Conservation (phyloP, 2,797 vertebrate species). For the Lacerta agilis region DNA sequence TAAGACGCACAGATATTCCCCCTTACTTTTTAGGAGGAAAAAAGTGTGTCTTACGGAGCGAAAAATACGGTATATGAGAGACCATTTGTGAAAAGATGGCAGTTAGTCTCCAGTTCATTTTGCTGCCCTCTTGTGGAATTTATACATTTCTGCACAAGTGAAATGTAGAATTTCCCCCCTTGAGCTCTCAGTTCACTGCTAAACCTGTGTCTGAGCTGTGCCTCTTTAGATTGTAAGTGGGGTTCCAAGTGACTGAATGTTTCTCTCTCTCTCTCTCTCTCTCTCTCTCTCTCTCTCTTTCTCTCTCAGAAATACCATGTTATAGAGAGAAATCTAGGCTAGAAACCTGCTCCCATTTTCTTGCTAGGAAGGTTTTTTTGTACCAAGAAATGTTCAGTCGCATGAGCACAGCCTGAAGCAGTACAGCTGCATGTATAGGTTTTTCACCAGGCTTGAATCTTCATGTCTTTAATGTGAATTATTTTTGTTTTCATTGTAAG, state of each 20-base stretch:
- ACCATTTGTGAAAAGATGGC: background rate
- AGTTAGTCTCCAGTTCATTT: background rate
- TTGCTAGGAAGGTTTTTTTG: background rate
- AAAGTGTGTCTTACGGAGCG: too few species aligned
- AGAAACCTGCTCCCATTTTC: background rate
- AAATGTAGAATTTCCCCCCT: background rate
- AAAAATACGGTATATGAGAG: background rate
- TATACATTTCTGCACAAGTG: background rate
- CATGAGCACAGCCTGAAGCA: background rate
- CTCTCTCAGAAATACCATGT: background rate
- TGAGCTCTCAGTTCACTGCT: background rate
- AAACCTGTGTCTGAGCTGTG: background rate
- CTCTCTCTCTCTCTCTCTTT: background rate
- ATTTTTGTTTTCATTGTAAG: conserved; percentile 5
- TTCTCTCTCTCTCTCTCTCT: background rate
- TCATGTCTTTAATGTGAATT: background rate
- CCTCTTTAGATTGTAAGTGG: background rate
- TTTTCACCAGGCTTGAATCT: background rate
- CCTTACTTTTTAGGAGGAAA: too few species aligned
- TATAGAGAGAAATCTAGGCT: background rate
- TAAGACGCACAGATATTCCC: too few species aligned
- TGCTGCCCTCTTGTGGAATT: background rate
- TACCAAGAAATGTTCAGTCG: background rate
- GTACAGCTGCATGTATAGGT: background rate
- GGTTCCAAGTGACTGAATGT: background rate